Evolutionary conservation across 2,888 invertebrate genomes (phyloP), one percentile per base, ranked within the genome.

Genomic region (Harmothoe impar): DNA sequence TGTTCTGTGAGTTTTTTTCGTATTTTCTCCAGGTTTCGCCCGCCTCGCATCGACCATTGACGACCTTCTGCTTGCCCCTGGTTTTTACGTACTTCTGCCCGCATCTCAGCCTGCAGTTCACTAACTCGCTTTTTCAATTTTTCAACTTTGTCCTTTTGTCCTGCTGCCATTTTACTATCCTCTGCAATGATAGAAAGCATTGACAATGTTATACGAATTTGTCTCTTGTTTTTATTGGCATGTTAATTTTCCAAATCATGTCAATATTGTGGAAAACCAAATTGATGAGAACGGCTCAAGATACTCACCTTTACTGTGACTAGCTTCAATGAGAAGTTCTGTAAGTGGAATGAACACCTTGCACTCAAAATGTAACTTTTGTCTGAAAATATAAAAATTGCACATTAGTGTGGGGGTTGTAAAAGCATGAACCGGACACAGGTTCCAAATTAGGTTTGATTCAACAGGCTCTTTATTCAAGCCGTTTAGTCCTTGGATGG

Each of bases 271-370:
- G 3, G 10, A 43, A 43, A 3, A 43, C 43, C 3, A 43, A 43
- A 43, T 43, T 43, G 3, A 43, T 43, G 5, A 43, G 10, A 43
- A 43, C 43, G 3, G 3, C 43, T 43, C 5, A 43, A 43, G 10
- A 43, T 10, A 86, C 86, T 54, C 56, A 93, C 91, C 89, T 92
- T 94, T 23, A 86, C 86, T 86, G 0, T 86, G 86, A 86, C 86
- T 86, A n/a, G 93, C 92, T 89, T 94, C 94, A 62, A 94, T 97
- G 91, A 97, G 96, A 52, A 98, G 97, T 95, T 98, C 98, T 93
- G 97, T 97, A 62, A 99, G 97, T 0, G 98, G 97, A 94, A 98
- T 98, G 96, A 98, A 98, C 98, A 99, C 99, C 95, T 99, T 98
- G 94, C 98, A 96, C 96, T 99, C 98, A 95, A 98, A 98, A 7